A percentile compares a stretch with the other conserved stretches of the same genome.
phyloP scores from a whole-genome alignment of 2,113 vertebrate genomes.

The Nothocercus julius region DNA sequence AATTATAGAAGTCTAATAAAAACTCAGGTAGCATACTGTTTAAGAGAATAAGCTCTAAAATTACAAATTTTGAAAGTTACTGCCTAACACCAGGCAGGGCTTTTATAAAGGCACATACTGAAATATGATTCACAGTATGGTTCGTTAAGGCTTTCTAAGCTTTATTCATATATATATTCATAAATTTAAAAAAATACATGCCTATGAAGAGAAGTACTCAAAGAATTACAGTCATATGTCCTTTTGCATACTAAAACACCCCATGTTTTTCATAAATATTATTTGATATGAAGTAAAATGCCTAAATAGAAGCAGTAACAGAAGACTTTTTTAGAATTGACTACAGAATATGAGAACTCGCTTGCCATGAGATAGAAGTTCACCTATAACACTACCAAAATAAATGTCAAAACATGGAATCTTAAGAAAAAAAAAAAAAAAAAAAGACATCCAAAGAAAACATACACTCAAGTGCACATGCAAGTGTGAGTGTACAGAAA shows the following conservation, averaged over 20 bases:
- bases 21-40: neutral
- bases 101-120: neutral
- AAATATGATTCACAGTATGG: neutral
- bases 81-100: neutral
- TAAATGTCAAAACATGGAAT: neutral
- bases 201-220: neutral
- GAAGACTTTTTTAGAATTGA: neutral
- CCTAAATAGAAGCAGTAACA: neutral
- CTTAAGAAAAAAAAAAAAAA: neutral
- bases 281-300: neutral
- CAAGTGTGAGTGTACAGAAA: neutral
- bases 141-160: neutral
- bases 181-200: neutral
- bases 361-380: neutral
- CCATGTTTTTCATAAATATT: neutral
- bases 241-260: neutral
- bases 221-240: neutral
- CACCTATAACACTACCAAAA: neutral
- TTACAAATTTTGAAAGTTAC: neutral
- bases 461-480: rapidly evolving
- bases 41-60: neutral
- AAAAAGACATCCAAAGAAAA: neutral
- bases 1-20: neutral
- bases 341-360: rapidly evolving
- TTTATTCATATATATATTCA: neutral